Evolutionary conservation across 92 coral and sea anemone species (phyloP).

Genomic region (Parazoanthus atlanticus): DNA sequence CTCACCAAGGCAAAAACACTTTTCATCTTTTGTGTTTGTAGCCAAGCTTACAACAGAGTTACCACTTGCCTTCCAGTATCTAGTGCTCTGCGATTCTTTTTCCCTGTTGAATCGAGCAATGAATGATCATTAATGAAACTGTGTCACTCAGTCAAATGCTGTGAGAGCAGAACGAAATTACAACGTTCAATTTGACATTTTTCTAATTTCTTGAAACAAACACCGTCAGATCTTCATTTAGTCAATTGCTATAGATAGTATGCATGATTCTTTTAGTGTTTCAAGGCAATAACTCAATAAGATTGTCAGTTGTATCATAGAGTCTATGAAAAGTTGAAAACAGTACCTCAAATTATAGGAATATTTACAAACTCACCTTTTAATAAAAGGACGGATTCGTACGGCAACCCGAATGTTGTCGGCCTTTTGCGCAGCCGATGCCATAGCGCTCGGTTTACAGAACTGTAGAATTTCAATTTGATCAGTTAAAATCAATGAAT

Average conservation of each 20-base stretch:
- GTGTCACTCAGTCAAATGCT: too few relatives aligned
- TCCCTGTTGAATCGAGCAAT: slow-evolving; percentile 55
- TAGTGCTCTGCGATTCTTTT: slow-evolving; percentile 57
- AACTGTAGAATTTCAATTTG: too few relatives aligned
- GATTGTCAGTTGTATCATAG: background rate
- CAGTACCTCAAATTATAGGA: too few relatives aligned
- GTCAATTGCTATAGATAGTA: too few relatives aligned
- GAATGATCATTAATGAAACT: background rate
- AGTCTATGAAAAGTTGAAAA: too few relatives aligned
- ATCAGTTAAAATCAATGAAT: too few relatives aligned
- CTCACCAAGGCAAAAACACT: slow-evolving; percentile 67
- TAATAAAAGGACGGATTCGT: slow-evolving; percentile 82
- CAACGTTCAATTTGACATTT: too few relatives aligned
- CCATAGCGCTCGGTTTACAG: background rate
- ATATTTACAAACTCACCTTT: slow-evolving; percentile 63
- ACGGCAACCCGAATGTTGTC: slow-evolving; percentile 85
- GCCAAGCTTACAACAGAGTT: slow-evolving; percentile 48
- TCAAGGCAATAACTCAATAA: background rate
- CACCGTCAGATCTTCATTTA: too few relatives aligned
- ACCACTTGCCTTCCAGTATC: slow-evolving; percentile 69
- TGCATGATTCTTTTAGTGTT: too few relatives aligned
- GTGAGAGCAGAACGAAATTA: too few relatives aligned
- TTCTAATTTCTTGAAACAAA: too few relatives aligned
- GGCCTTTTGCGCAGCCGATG: slow-evolving; percentile 24
- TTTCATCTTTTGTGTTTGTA: slow-evolving; percentile 15